Evolutionary conservation across 2,113 vertebrate genomes (phyloP).

Genomic region (Benitochromis conjunctus): DNA sequence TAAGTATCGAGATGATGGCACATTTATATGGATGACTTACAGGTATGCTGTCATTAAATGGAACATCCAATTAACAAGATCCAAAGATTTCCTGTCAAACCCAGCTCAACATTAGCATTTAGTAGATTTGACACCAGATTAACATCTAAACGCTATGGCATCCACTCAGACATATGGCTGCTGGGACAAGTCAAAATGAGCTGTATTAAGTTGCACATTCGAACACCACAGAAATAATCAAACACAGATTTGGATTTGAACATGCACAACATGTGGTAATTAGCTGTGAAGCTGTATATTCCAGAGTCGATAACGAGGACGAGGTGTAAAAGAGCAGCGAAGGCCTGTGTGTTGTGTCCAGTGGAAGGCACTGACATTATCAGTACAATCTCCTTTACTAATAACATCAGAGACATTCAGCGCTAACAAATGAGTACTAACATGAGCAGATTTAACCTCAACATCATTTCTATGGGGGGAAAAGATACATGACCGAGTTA

Average conservation of each 20-base stretch:
- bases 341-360: conserved; percentile 20
- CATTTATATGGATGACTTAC: background rate
- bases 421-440: background rate
- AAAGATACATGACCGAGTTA: background rate
- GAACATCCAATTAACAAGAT: background rate
- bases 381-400: background rate
- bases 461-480: background rate
- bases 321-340: background rate
- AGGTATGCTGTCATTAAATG: background rate
- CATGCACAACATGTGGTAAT: background rate
- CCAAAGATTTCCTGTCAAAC: background rate
- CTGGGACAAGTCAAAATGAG: background rate
- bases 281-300: background rate
- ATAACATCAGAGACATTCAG: conserved; percentile 9
- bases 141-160: conserved; percentile 17
- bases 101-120: conserved; percentile 15
- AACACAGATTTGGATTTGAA: background rate
- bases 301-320: background rate
- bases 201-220: background rate
- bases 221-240: background rate
- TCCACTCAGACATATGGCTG: background rate
- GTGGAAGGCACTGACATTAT: conserved; percentile 39
- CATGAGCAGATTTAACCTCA: background rate
- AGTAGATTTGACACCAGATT: conserved; percentile 25
- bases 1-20: conserved; percentile 33